Conservation (phyloP, 1,140 invertebrate species). For the Drosophila pandora region DNA sequence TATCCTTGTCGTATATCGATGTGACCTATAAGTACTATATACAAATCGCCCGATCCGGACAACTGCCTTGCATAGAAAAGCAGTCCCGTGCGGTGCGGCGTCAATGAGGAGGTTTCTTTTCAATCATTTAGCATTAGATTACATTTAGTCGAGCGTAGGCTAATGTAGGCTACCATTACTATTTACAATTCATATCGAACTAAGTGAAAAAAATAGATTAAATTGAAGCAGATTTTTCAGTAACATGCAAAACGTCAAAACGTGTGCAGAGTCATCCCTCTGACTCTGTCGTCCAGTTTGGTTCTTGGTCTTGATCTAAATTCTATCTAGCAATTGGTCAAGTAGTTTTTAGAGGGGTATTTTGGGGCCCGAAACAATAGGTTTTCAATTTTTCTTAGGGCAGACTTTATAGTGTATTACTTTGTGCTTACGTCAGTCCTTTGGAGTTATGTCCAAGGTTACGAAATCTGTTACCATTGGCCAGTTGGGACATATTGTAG, state of each 20-base stretch:
- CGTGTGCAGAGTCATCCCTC: constrained; percentile 29
- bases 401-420: constrained; percentile 27
- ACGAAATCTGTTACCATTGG: constrained; percentile 10
- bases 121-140: constrained; percentile 43
- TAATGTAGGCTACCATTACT: constrained; percentile 29
- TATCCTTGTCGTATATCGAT: constrained; percentile 60
- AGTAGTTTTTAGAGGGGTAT: constrained; percentile 20
- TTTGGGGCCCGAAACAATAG: constrained; percentile 7
- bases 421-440: constrained; percentile 65
- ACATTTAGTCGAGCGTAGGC: constrained; percentile 35
- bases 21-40: constrained; percentile 63
- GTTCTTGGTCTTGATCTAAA: constrained; percentile 35
- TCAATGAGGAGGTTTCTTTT: constrained; percentile 72
- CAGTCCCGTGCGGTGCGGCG: constrained; percentile 47
- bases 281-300: constrained; percentile 52
- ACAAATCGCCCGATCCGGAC: constrained; percentile 63
- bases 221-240: constrained; percentile 82
- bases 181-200: constrained; percentile 71
- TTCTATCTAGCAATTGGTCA: constrained; percentile 48
- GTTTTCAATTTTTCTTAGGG: constrained; percentile 14
- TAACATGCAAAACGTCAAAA: constrained; percentile 80
- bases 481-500: constrained; percentile 12
- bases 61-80: constrained; percentile 62
- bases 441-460: constrained; percentile 12
- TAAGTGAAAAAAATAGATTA: constrained; percentile 55